Conservation (phyloP, 53 echinoderm and acorn worm species). For the Echinometra lucunter region DNA sequence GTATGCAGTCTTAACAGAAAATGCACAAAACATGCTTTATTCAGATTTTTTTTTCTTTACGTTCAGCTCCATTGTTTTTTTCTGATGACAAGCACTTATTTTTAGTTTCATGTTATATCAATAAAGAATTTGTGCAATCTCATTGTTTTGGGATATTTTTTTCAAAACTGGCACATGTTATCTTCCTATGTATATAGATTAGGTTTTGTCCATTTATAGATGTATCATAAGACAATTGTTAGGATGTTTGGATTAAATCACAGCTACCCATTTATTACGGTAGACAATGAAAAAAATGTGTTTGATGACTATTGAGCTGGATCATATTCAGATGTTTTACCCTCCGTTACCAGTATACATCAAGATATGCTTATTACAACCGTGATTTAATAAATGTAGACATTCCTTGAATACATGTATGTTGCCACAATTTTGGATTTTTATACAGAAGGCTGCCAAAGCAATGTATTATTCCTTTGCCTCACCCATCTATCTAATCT, state of each 20-base stretch:
- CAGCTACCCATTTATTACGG: neutral
- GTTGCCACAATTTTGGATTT: neutral
- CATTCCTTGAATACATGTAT: slow-evolving; percentile 4
- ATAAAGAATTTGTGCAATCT: neutral
- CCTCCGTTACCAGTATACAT: neutral
- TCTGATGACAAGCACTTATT: neutral
- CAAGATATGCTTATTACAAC: neutral
- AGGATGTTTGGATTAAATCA: neutral
- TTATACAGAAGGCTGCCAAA: neutral
- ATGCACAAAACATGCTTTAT: neutral
- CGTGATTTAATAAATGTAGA: neutral
- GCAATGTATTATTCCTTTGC: neutral
- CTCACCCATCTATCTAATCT: too few species aligned
- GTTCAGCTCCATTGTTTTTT: neutral
- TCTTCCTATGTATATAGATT: neutral
- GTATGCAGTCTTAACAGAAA: neutral
- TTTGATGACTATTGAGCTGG: neutral
- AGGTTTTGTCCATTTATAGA: neutral
- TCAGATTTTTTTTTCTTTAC: neutral
- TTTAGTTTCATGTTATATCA: neutral
- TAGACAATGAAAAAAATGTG: neutral
- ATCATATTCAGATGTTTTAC: neutral
- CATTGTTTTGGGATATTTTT: neutral
- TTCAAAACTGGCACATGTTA: neutral
- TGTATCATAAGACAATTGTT: neutral